Conservation (phyloP, 2,797 vertebrate genomes). For the Clarias pachynema region DNA sequence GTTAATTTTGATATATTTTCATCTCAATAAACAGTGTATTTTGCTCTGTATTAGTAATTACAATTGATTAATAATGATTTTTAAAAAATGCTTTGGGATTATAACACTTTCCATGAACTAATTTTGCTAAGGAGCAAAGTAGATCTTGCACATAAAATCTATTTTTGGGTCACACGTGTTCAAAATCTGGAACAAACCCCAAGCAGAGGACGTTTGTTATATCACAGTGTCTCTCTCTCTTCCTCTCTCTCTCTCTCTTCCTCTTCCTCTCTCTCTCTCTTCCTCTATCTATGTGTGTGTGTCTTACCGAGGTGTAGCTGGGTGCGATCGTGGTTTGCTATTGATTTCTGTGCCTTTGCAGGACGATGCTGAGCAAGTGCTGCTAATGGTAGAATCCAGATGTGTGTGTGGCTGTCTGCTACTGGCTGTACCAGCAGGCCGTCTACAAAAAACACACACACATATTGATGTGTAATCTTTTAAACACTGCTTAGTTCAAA, state of each 20-base stretch:
- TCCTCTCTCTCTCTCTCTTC: neutral
- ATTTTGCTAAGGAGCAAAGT: neutral
- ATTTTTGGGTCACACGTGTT: slow-evolving; percentile 44
- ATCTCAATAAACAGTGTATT: neutral
- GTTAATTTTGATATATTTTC: neutral
- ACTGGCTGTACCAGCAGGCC: slow-evolving; percentile 53
- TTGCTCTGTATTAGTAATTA: neutral
- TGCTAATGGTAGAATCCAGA: slow-evolving; percentile 70
- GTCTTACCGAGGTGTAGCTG: slow-evolving; percentile 73
- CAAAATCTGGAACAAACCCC: slow-evolving; percentile 48
- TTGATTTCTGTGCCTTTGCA: slow-evolving; percentile 85
- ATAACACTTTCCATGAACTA: neutral
- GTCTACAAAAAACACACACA: slow-evolving; percentile 41
- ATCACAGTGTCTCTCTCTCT: neutral
- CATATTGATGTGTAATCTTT: neutral
- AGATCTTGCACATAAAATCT: slow-evolving; percentile 37
- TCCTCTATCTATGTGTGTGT: neutral
- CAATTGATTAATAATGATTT: neutral
- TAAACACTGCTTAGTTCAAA: neutral
- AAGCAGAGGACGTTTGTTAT: slow-evolving; percentile 29
- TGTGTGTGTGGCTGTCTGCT: slow-evolving; percentile 58
- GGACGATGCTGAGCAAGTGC: slow-evolving; percentile 82
- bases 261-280: neutral
- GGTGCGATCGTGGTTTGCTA: slow-evolving; percentile 82
- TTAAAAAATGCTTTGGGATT: neutral